Base-by-base conservation (phyloP, 1,140 invertebrate species). In the Carcinoscorpius rotundicauda region DNA sequence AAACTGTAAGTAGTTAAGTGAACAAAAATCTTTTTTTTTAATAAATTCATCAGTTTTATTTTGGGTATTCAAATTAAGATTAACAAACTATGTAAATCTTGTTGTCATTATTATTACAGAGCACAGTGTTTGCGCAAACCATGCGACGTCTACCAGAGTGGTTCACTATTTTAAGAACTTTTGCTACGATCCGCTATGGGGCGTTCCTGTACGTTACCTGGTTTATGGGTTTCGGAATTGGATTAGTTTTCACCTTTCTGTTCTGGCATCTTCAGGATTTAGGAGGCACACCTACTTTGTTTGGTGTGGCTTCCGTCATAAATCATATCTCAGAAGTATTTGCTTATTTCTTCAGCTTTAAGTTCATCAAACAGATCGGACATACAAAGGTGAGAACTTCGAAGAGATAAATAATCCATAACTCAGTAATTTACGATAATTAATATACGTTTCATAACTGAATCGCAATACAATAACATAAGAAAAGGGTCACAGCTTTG, bases 191-290 rank as follows among this genome's bases (percentile, higher is more conserved):
- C 10, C 93, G 94, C 73, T 93, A 92, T 66, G 87, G 87, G 3
- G 90, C 93, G 0, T 97, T 98, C 75, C 83, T 99, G 6, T 91
- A 97, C 73, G 91, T 98, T 0, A 89, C 94, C 29, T 98, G 95
- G 92, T 96, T 94, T 78, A 97, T 99, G 93, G 97, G 97, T 60
- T 95, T 98, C 74, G 97, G 97, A n/a, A 97, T 98, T 71, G 97
- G 97, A 1, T 80, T 99, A 68, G 97, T 98, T 66, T 99, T 99
- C 78, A 97, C 96, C 3, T 99, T 99, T 78, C 85, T 99, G 49
- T 99, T 98, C 79, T 99, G 97, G 97, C 96, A 99, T 81, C 81
- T 99, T 52, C 75, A 97, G 81, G 97, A 99, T 75, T 89, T 94
- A 71, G 94, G 92, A 3, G 97, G 97, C 10, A 88, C 92, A 0